Evolutionary conservation across 2,888 invertebrate species (phyloP).

Genomic region (Clunio marinus): DNA sequence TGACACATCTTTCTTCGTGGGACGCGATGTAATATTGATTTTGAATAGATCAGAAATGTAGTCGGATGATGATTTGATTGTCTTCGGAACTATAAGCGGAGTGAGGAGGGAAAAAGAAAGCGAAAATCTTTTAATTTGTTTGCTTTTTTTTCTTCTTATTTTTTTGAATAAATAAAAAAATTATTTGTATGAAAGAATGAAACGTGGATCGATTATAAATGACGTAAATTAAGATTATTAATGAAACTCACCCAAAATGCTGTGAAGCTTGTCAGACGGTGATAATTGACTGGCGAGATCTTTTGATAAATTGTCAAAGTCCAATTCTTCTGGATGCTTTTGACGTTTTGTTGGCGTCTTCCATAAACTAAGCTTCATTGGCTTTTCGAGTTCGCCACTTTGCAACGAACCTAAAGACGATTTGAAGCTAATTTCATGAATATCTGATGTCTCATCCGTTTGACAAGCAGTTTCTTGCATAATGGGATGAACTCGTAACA

Average conservation of each 20-base stretch:
- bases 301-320: conserved; percentile 67
- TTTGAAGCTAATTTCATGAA: neutral
- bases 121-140: conserved; percentile 15
- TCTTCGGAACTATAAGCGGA: conserved; percentile 45
- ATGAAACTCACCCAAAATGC: conserved; percentile 56
- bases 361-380: conserved; percentile 41
- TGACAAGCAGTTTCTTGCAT: conserved; percentile 57
- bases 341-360: conserved; percentile 51
- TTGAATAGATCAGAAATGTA: conserved; percentile 50
- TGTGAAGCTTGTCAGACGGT: conserved; percentile 62
- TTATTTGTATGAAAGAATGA: neutral
- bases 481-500: conserved; percentile 54
- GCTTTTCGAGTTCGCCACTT: conserved; percentile 25
- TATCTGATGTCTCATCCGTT: conserved; percentile 51
- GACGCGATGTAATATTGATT: conserved; percentile 48
- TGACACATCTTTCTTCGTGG: conserved; percentile 41
- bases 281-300: conserved; percentile 61
- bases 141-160: too few relatives aligned
- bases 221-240: neutral
- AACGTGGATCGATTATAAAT: neutral
- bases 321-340: conserved; percentile 68
- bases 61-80: conserved; percentile 47
- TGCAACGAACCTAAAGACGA: too few relatives aligned
- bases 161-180: neutral
- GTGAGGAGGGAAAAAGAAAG: neutral